Evolutionary conservation across 1,140 invertebrate species (phyloP).

Genomic region (Temnothorax longispinosus): DNA sequence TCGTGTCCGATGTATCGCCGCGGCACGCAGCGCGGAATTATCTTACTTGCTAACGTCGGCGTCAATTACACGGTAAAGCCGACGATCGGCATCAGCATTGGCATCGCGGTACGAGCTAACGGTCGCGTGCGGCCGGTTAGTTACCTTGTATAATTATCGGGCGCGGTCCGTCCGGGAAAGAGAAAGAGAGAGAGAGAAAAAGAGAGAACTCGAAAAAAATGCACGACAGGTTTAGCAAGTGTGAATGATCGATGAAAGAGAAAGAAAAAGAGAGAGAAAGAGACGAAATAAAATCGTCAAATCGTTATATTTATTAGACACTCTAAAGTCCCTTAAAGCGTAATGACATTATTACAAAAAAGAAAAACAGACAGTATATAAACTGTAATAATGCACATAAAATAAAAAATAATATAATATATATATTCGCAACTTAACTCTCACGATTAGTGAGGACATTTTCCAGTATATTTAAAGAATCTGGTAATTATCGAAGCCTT

Average conservation of each 20-base stretch:
- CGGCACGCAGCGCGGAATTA: slow-evolving; percentile 12
- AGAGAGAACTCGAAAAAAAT: not conserved
- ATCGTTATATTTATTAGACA: too few relatives aligned
- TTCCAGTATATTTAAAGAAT: not conserved
- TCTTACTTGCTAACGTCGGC: not conserved
- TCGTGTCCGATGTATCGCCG: not conserved
- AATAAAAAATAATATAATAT: too few relatives aligned
- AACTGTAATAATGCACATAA: too few relatives aligned
- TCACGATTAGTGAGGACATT: not conserved
- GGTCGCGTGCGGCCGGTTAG: slow-evolving; percentile 21
- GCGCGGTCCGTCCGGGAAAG: not conserved
- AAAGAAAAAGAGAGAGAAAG: not conserved
- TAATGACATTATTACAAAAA: too few relatives aligned
- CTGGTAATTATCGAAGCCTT: not conserved
- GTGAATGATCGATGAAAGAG: slow-evolving; percentile 15
- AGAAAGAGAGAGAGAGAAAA: not conserved
- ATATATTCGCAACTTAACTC: not conserved
- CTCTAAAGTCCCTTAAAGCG: too few relatives aligned
- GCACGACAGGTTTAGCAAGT: not conserved
- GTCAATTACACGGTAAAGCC: slow-evolving; percentile 34
- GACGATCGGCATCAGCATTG: slow-evolving; percentile 8
- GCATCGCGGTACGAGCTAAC: slow-evolving; percentile 25
- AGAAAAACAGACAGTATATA: too few relatives aligned
- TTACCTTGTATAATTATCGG: slow-evolving; percentile 46
- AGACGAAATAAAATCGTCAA: too few relatives aligned